Evolutionary conservation across 2,888 invertebrate species (phyloP).

Genomic region (Melikaiella ostensackeni): DNA sequence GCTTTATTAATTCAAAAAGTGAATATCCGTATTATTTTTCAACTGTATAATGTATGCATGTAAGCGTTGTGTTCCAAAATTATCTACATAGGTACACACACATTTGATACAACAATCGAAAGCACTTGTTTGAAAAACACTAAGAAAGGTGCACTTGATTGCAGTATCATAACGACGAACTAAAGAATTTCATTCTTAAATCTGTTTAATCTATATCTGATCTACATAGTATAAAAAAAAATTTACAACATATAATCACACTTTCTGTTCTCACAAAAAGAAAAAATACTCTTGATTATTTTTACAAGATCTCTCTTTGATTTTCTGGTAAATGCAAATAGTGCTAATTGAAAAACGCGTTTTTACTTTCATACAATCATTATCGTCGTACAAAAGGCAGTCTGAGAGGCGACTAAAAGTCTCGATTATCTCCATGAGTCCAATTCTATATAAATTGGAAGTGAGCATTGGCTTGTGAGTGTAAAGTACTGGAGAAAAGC

Average conservation of each 20-base stretch:
- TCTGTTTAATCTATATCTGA: neutral
- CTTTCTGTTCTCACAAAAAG: neutral
- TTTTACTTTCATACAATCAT: neutral
- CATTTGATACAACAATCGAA: slow-evolving; percentile 3
- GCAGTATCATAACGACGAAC: slow-evolving; percentile 8
- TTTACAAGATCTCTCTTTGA: neutral
- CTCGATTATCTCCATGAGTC: neutral
- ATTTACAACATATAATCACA: slow-evolving; percentile 4
- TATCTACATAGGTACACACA: slow-evolving; percentile 2
- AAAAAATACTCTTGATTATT: neutral
- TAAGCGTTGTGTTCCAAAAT: slow-evolving; percentile 7
- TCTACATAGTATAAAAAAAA: slow-evolving; percentile 17
- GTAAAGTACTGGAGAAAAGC: neutral
- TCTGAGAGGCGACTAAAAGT: neutral
- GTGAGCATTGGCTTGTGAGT: neutral
- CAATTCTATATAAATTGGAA: neutral
- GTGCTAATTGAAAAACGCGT: neutral
- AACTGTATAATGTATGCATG: neutral
- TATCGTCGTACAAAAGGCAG: slow-evolving; percentile 18
- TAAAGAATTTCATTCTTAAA: slow-evolving; percentile 21
- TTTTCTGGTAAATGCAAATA: neutral
- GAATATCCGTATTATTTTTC: neutral
- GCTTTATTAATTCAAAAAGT: neutral
- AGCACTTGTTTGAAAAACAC: neutral
- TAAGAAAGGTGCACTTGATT: neutral